These are phyloP conservation scores for Vesta saturnalis DNA, from an alignment of 2,888 invertebrate genomes.

Conservation along the genomic window DNA sequence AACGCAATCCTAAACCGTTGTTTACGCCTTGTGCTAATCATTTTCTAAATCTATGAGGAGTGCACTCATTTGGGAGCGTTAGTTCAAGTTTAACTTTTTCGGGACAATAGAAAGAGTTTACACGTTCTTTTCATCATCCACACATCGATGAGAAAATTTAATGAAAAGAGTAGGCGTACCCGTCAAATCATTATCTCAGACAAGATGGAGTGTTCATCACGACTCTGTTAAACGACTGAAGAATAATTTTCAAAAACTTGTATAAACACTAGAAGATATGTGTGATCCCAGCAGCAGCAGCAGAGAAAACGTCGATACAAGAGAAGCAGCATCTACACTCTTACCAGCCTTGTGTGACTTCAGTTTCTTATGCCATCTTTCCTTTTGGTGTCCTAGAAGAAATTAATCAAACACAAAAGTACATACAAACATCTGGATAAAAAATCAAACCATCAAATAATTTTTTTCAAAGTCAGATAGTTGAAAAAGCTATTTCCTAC, in stretches of 20 bases:
- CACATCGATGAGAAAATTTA: neutral
- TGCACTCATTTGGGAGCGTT: neutral
- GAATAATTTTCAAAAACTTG: neutral
- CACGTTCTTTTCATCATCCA: neutral
- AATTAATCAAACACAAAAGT: too few species aligned
- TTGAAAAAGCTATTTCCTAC: neutral
- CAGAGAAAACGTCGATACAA: neutral
- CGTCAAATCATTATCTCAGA: neutral
- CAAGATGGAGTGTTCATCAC: slow-evolving; percentile 1
- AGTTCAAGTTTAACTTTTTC: neutral
- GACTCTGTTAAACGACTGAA: neutral
- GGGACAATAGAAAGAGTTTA: neutral
- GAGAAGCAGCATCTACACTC: neutral
- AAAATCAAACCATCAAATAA: neutral
- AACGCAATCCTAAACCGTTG: neutral
- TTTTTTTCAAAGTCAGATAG: neutral
- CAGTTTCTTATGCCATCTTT: neutral
- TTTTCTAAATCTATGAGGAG: neutral
- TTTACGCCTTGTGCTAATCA: neutral
- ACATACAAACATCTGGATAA: too few species aligned
- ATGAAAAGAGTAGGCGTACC: neutral
- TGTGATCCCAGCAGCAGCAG: neutral
- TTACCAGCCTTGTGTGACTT: neutral
- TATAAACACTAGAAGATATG: neutral
- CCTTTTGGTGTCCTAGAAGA: neutral